These are phyloP conservation scores for Rafetus swinhoei DNA, from an alignment of 2,113 vertebrate species.

Conservation along the genomic window DNA sequence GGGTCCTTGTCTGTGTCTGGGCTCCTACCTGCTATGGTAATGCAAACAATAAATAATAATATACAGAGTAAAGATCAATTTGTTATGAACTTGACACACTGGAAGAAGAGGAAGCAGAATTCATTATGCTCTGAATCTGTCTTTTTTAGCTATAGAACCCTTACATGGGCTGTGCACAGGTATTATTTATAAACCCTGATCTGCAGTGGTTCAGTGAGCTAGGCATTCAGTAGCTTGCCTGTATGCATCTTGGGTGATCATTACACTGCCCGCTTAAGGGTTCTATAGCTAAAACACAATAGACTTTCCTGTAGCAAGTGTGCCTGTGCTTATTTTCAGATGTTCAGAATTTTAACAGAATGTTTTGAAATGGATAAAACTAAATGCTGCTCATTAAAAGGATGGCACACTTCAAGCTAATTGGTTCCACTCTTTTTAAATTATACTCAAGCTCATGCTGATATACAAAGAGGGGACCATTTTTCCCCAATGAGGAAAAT, in stretches of 20 bases:
- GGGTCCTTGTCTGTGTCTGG: neutral
- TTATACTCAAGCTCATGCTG: neutral
- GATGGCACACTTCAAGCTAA: neutral
- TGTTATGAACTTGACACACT: neutral
- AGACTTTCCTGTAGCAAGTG: neutral
- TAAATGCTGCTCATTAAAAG: neutral
- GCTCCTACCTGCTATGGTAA: neutral
- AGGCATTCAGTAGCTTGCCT: neutral
- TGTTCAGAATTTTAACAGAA: neutral
- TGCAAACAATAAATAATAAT: neutral
- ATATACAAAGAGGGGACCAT: neutral
- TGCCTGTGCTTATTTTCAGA: neutral
- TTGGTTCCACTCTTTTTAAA: neutral
- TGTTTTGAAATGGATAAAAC: neutral
- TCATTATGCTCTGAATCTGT: neutral
- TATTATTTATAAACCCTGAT: neutral
- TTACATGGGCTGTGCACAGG: neutral
- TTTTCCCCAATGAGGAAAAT: neutral
- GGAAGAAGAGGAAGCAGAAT: neutral
- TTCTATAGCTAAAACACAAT: neutral
- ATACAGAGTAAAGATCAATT: neutral
- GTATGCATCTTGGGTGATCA: neutral
- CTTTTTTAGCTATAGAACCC: neutral
- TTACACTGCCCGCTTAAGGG: neutral
- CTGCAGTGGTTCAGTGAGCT: neutral